Evolutionary conservation across 2,888 invertebrate genomes (phyloP).

Genomic region (Nematopogon swammerdamellus): DNA sequence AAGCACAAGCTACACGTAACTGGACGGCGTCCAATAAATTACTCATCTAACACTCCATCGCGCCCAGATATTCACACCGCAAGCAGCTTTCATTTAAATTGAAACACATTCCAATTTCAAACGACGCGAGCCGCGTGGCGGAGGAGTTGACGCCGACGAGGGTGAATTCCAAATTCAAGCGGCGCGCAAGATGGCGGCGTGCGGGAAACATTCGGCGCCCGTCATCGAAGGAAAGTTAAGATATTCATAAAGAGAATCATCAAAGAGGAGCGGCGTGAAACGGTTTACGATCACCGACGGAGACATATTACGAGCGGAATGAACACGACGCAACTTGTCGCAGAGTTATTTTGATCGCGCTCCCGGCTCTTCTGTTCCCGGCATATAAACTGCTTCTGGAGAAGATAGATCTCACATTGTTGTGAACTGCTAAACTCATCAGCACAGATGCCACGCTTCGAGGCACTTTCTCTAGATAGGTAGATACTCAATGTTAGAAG

Average conservation of each 20-base stretch:
- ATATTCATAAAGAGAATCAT: neutral
- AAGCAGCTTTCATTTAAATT: neutral
- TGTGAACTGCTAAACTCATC: too few species aligned
- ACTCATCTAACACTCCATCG: neutral
- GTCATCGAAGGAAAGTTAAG: neutral
- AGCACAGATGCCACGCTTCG: too few species aligned
- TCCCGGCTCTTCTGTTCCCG: too few species aligned
- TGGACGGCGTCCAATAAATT: neutral
- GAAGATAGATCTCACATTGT: too few species aligned
- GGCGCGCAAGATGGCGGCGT: too few species aligned
- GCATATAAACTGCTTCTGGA: too few species aligned
- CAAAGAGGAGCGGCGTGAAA: neutral
- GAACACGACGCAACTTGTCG: neutral
- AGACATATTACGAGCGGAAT: neutral
- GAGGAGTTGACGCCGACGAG: too few species aligned
- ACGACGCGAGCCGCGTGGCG: neutral
- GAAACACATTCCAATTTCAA: neutral
- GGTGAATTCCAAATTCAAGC: too few species aligned
- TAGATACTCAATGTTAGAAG: too few species aligned
- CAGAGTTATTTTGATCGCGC: neutral
- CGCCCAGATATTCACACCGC: neutral
- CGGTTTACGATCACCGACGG: neutral
- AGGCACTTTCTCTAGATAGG: too few species aligned
- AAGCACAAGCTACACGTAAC: neutral
- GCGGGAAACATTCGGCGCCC: neutral